Evolutionary conservation across 1,140 invertebrate genomes (phyloP).

Genomic region (Zaprionus capensis): DNA sequence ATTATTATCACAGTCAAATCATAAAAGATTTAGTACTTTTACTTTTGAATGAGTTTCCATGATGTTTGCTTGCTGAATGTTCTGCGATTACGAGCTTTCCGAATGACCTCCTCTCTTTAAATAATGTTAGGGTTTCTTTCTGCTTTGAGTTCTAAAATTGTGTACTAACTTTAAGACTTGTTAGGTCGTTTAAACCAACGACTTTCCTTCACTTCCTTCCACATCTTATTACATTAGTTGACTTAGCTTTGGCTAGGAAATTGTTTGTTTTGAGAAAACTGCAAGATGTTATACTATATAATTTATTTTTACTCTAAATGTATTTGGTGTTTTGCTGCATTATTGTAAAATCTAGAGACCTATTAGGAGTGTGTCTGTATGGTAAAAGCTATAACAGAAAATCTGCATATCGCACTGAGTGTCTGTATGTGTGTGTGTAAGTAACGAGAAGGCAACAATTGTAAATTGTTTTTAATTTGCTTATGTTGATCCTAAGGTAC

Average conservation of each 20-base stretch:
- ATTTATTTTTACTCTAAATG: slow-evolving; percentile 18
- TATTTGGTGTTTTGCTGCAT: slow-evolving; percentile 37
- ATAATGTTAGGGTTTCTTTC: slow-evolving; percentile 19
- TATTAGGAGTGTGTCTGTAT: slow-evolving; percentile 12
- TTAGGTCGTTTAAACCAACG: not conserved
- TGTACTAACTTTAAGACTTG: slow-evolving; percentile 35
- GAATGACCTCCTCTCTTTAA: slow-evolving; percentile 40
- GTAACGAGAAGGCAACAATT: slow-evolving; percentile 42
- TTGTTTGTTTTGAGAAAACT: slow-evolving; percentile 41
- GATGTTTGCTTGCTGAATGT: slow-evolving; percentile 71
- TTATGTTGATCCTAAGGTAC: slow-evolving; percentile 69
- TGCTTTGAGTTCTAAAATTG: slow-evolving; percentile 34
- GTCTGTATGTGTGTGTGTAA: slow-evolving; percentile 11
- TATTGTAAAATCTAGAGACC: slow-evolving; percentile 36
- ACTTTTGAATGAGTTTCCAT: slow-evolving; percentile 83
- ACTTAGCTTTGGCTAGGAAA: slow-evolving; percentile 44
- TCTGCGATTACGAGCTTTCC: slow-evolving; percentile 53
- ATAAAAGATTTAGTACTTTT: slow-evolving; percentile 84
- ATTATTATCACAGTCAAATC: slow-evolving; percentile 84
- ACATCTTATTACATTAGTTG: slow-evolving; percentile 19
- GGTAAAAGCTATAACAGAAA: slow-evolving; percentile 57
- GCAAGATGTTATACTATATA: slow-evolving; percentile 33
- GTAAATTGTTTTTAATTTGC: slow-evolving; percentile 15
- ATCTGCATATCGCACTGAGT: slow-evolving; percentile 37
- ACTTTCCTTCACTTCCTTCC: not conserved